Conservation (phyloP, 2,888 invertebrate genomes). For the Lithophane socia region DNA sequence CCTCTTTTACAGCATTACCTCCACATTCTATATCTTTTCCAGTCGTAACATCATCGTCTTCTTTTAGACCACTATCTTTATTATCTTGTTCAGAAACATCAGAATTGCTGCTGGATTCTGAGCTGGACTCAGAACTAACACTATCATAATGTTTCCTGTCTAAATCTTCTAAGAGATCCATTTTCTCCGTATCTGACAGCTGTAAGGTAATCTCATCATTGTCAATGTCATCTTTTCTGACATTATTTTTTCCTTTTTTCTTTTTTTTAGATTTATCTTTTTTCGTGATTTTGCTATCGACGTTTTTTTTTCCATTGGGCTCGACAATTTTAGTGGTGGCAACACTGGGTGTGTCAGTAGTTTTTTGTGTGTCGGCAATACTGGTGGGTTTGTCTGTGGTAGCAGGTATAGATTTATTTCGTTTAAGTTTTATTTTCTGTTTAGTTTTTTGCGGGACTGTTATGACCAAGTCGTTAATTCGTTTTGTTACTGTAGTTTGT, state of each 20-base stretch:
- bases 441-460: conserved; percentile 80
- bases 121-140: conserved; percentile 71
- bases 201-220: conserved; percentile 87
- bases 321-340: neutral
- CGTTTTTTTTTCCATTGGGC: conserved; percentile 55
- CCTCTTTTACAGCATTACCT: neutral
- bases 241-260: conserved; percentile 75
- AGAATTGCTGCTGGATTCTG: conserved; percentile 57
- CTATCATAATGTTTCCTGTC: conserved; percentile 81
- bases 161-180: conserved; percentile 86
- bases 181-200: conserved; percentile 87
- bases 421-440: conserved; percentile 85
- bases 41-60: neutral
- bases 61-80: conserved; percentile 5
- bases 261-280: conserved; percentile 82
- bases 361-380: conserved; percentile 24
- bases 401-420: conserved; percentile 68
- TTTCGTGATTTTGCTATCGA: conserved; percentile 68
- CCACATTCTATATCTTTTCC: neutral
- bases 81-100: conserved; percentile 27
- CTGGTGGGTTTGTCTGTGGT: conserved; percentile 24
- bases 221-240: conserved; percentile 80
- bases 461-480: conserved; percentile 79
- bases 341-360: conserved; percentile 15
- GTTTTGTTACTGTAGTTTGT: conserved; percentile 75